Base-by-base conservation (phyloP, 2,888 invertebrate genomes). In the Meganola albula region DNA sequence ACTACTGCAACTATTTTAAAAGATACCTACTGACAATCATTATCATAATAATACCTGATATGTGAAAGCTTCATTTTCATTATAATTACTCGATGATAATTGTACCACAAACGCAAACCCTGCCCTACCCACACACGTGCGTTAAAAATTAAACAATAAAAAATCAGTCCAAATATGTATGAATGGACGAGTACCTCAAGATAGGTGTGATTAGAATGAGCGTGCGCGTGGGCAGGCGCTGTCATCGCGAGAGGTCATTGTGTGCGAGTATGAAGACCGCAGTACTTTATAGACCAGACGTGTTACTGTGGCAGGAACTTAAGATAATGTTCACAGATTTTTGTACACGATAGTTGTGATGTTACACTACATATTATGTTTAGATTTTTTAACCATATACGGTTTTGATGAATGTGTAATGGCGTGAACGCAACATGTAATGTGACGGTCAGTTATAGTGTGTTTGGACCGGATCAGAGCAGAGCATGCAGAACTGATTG, bases 221-320 rank as follows among this genome's bases (percentile, higher is more conserved):
- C 61, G 32, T 63, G 65, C 68, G 79, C 79, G 84, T 80, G 83
- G 82, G 84, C 74, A 59, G 74, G 54, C 63, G 63, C 76, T 83
- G 83, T 84, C 83, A 76, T 78, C 83, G 74, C 54, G 52, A 61
- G 69, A 62, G 75, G 77, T 78, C 80, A 77, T 78, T 79, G 82
- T 74, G 69, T 70, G 56, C 44, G 54, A 32, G 44, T 44, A 56
- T 48, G 51, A 52, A 70, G 70, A 69, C 53, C 45, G 35, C 40
- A 48, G 56, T 33, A 55, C 51, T 44, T 50, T 52, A 51, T 65
- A 68, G 72, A 71, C 47, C 37, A 50, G 63, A 52, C 65, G 50
- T 58, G 50, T 42, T 41, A 46, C 31, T 50, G 58, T 52, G 51
- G 47, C 39, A 56, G 43, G 51, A 50, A 51, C 37, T 36, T 48